A percentile compares a stretch with the other conserved stretches of the same genome.
These are phyloP conservation scores for Isichthys henryi DNA, from an alignment of 2,113 vertebrate genomes.

Conservation along the genomic window DNA sequence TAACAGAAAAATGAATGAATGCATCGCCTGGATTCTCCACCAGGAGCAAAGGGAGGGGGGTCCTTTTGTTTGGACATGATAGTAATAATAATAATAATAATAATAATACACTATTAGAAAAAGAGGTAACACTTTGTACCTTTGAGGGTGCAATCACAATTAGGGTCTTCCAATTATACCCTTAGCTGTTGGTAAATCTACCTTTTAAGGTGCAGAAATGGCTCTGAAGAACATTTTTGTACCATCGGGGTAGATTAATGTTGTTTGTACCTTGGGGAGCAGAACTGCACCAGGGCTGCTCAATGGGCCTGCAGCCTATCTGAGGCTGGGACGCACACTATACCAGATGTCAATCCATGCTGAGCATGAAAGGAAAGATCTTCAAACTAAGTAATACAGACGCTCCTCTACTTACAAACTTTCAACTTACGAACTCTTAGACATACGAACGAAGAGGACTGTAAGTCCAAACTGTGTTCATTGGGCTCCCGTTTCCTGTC, in stretches of 20 bases:
- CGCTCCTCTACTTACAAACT: too few relatives aligned
- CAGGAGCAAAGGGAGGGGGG: neutral
- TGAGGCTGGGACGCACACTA: neutral
- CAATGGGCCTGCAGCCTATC: neutral
- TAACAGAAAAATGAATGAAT: neutral
- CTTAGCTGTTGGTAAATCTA: neutral
- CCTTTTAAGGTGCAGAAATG: neutral
- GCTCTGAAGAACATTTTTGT: neutral
- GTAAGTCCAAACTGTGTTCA: too few relatives aligned
- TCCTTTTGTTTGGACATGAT: neutral
- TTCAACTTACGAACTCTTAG: too few relatives aligned
- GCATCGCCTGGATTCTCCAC: neutral
- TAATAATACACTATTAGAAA: neutral
- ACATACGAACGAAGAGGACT: too few relatives aligned
- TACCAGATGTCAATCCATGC: neutral
- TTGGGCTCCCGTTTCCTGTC: too few relatives aligned
- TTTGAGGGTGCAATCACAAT: neutral
- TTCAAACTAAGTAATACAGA: neutral
- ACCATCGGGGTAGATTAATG: neutral
- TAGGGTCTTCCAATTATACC: neutral
- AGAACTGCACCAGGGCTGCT: neutral
- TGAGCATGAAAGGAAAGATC: neutral
- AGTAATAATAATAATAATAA: neutral
- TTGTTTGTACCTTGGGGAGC: neutral
- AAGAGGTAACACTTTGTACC: neutral